phyloP scores from a whole-genome alignment of 2,797 vertebrate species.

The Sarcoramphus papa region DNA sequence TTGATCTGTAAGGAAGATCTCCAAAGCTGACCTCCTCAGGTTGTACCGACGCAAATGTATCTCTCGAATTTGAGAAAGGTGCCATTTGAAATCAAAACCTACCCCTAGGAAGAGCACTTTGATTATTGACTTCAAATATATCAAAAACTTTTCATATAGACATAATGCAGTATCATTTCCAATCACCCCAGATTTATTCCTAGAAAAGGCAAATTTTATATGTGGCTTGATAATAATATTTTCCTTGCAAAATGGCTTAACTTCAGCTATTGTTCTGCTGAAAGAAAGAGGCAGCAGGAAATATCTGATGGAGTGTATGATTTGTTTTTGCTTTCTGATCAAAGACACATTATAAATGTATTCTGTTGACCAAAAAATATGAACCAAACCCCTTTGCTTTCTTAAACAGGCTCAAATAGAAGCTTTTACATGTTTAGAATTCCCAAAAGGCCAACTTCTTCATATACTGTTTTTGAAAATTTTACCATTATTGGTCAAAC shows the following conservation, averaged over 20 bases:
- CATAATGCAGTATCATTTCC: neutral
- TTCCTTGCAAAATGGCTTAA: no score
- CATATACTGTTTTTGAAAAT: neutral
- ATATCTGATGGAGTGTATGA: neutral
- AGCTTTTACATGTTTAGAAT: neutral
- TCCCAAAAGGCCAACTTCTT: neutral
- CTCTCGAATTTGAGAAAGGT: slow-evolving; percentile 91
- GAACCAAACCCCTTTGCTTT: neutral
- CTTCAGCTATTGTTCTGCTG: neutral
- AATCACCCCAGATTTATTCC: neutral
- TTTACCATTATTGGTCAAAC: neutral
- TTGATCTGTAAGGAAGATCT: slow-evolving; percentile 97
- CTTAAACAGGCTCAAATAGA: neutral
- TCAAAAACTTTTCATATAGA: neutral
- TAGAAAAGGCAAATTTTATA: neutral
- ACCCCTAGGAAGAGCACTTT: slow-evolving; percentile 73
- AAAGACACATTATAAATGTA: neutral
- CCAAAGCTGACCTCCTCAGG: slow-evolving; percentile 91
- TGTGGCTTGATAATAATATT: neutral
- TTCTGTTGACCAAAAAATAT: neutral
- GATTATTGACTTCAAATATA: neutral
- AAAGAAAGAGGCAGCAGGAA: neutral
- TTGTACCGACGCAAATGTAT: slow-evolving; percentile 94
- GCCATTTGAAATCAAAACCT: slow-evolving; percentile 97
- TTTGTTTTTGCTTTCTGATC: neutral